Conservation (phyloP, 2,888 invertebrate species). For the Pheosia tremula region DNA sequence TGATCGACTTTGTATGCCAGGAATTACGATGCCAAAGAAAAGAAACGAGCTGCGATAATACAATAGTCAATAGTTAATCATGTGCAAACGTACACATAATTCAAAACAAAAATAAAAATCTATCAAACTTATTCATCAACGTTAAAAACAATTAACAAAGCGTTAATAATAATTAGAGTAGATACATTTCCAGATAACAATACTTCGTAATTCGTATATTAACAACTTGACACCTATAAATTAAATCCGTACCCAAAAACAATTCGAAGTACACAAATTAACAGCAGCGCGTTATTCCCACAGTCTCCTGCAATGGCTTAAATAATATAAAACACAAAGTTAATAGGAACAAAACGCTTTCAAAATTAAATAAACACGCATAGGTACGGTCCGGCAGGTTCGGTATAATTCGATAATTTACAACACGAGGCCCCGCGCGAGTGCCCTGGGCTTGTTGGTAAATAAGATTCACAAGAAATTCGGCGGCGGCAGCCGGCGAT, state of each 20-base stretch:
- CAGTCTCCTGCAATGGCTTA: conserved; percentile 64
- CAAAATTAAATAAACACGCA: conserved; percentile 80
- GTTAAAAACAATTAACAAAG: background rate
- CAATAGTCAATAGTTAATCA: background rate
- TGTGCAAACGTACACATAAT: background rate
- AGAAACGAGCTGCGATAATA: no score
- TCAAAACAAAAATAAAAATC: background rate
- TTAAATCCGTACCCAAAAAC: conserved; percentile 67
- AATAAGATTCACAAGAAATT: conserved; percentile 77
- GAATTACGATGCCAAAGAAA: no score
- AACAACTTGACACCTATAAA: conserved; percentile 62
- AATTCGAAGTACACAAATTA: conserved; percentile 57
- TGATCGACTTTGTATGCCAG: background rate
- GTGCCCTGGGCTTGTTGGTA: conserved; percentile 63
- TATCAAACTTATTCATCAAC: background rate
- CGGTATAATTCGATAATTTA: conserved; percentile 78
- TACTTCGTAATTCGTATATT: conserved; percentile 46
- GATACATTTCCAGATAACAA: conserved; percentile 24
- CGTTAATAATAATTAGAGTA: background rate
- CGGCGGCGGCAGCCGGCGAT: conserved; percentile 72
- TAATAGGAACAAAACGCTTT: conserved; percentile 74
- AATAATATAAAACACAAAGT: conserved; percentile 52
- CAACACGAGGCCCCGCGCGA: conserved; percentile 54
- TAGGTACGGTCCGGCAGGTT: conserved; percentile 63
- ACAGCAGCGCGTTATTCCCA: conserved; percentile 58